Conservation (phyloP, 1,140 invertebrate species). For the Arctopsyche grandis region DNA sequence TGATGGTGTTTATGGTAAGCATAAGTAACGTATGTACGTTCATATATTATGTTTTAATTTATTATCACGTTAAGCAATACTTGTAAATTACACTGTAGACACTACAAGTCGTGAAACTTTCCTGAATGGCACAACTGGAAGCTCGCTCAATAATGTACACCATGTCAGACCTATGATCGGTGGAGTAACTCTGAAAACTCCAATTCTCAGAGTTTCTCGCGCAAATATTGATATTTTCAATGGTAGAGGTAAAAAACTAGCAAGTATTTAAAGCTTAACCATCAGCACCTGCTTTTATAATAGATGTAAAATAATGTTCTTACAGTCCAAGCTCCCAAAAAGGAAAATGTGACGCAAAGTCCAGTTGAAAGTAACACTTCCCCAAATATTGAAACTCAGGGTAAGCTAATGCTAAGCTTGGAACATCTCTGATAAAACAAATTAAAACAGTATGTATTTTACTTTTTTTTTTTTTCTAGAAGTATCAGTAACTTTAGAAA, state of each 20-base stretch:
- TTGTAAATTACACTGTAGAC: not conserved
- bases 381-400: not conserved
- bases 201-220: conserved; percentile 47
- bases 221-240: conserved; percentile 42
- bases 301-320: not conserved
- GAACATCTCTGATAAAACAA: too few relatives aligned
- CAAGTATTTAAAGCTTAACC: not conserved
- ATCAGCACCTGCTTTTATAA: not conserved
- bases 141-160: conserved; percentile 44
- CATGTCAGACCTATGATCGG: conserved; percentile 52
- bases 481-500: not conserved
- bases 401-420: not conserved
- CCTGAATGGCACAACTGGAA: too few relatives aligned
- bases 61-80: not conserved
- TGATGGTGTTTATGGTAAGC: conserved; percentile 10
- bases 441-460: too few relatives aligned
- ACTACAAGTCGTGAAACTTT: not conserved
- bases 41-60: not conserved
- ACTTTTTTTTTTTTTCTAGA: not conserved
- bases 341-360: not conserved
- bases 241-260: conserved; percentile 12
- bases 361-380: not conserved
- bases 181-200: conserved; percentile 51
- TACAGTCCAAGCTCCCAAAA: not conserved
- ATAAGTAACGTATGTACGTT: not conserved